phyloP scores from a whole-genome alignment of 2,888 invertebrate species.

The Dendrolimus pini region DNA sequence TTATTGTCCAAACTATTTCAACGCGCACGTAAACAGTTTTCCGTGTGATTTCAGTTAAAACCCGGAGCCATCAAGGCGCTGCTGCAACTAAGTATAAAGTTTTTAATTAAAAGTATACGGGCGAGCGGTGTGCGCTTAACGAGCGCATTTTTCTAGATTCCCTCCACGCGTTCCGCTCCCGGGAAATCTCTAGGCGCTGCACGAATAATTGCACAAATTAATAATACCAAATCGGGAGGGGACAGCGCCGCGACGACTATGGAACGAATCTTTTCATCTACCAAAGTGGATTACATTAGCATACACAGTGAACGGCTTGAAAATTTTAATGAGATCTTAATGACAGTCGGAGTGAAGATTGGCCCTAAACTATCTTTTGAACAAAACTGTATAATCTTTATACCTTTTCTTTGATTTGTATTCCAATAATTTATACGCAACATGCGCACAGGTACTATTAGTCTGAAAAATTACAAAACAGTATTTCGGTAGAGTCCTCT shows the following conservation, averaged over 20 bases:
- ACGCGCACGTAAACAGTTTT: constrained; percentile 14
- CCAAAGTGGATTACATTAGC: constrained; percentile 43
- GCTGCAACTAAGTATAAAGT: constrained; percentile 45
- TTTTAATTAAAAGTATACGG: constrained; percentile 63
- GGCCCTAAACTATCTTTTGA: constrained; percentile 21
- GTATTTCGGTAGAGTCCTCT: no score
- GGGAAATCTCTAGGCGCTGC: constrained; percentile 57
- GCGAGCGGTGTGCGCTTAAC: constrained; percentile 49
- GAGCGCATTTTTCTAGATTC: constrained; percentile 66
- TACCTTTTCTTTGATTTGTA: no score
- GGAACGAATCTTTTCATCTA: constrained; percentile 35
- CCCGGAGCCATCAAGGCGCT: constrained; percentile 34
- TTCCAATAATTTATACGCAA: no score
- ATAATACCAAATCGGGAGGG: constrained; percentile 54
- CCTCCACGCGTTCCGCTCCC: constrained; percentile 44
- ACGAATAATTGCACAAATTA: constrained; percentile 64
- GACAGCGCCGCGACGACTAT: constrained; percentile 22
- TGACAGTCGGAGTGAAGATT: constrained; percentile 19
- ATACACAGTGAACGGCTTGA: constrained; percentile 28
- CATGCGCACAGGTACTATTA: no score
- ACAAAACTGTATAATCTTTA: no score
- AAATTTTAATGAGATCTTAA: constrained; percentile 26
- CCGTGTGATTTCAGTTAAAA: constrained; percentile 30
- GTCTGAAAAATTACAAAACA: no score
- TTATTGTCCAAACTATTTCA: neutral